Conservation (phyloP, 2,888 invertebrate species). For the Drepanosiphum platanoidis region DNA sequence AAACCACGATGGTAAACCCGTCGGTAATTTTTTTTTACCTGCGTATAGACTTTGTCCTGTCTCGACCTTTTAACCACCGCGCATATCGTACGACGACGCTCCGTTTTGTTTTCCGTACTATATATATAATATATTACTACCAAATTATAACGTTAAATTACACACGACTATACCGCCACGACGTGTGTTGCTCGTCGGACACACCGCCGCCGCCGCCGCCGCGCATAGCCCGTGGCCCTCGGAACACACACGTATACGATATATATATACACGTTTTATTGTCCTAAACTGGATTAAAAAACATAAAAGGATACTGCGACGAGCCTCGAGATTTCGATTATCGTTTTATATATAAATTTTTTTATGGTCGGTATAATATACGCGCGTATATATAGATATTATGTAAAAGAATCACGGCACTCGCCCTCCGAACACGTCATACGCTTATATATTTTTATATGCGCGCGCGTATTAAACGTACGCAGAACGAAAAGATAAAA, state of each 20-base stretch:
- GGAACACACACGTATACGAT: neutral
- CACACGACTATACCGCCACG: too few relatives aligned
- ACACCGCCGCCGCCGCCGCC: neutral
- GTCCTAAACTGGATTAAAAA: slow-evolving; percentile 60
- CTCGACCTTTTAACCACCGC: neutral
- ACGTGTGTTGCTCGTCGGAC: neutral
- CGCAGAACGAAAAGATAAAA: slow-evolving; percentile 4
- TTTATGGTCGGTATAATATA: neutral
- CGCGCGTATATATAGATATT: neutral
- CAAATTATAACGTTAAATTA: slow-evolving; percentile 39
- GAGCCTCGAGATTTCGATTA: slow-evolving; percentile 54
- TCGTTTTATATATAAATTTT: slow-evolving; percentile 31
- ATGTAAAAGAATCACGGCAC: slow-evolving; percentile 44
- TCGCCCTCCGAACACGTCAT: slow-evolving; percentile 13
- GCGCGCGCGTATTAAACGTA: neutral
- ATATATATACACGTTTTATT: slow-evolving; percentile 15
- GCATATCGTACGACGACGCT: neutral
- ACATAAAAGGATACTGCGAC: slow-evolving; percentile 46
- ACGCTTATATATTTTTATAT: neutral
- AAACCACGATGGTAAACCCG: too few relatives aligned
- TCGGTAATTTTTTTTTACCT: too few relatives aligned
- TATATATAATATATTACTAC: slow-evolving; percentile 12
- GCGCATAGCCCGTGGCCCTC: slow-evolving; percentile 46
- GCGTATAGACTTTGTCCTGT: too few relatives aligned
- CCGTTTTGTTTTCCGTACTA: neutral